phyloP scores from a whole-genome alignment of 2,113 vertebrate genomes.

The Colius striatus region DNA sequence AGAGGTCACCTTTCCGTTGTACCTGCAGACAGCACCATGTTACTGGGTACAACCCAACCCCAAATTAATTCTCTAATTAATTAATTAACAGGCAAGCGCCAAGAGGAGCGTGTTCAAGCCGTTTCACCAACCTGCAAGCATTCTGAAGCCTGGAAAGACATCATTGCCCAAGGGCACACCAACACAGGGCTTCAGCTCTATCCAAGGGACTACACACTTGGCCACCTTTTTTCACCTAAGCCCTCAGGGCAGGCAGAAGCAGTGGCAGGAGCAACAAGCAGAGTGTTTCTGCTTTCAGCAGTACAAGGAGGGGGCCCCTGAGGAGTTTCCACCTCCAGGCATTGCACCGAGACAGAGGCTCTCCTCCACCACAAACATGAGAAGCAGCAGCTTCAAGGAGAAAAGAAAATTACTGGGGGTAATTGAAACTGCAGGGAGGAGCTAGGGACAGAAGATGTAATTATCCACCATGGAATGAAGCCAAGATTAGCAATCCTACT shows the following conservation, averaged over 20 bases:
- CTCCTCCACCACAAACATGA: neutral
- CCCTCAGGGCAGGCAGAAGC: neutral
- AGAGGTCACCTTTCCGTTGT: neutral
- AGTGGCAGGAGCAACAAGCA: neutral
- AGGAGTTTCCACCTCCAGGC: neutral
- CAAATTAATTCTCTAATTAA: constrained; percentile 22
- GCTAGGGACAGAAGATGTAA: constrained; percentile 28
- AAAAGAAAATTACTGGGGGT: constrained; percentile 28
- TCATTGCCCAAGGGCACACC: neutral
- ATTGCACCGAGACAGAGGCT: fast-evolving
- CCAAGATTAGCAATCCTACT: constrained; percentile 34
- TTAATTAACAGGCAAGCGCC: neutral
- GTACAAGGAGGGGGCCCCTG: neutral
- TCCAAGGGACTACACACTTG: neutral
- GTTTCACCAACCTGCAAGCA: neutral
- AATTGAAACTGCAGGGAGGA: constrained; percentile 61
- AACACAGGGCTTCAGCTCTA: neutral
- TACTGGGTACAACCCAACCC: neutral
- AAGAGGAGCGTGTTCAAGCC: neutral
- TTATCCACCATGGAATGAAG: neutral
- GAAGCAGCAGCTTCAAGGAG: constrained; percentile 3
- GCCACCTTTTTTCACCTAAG: neutral
- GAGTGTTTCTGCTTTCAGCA: neutral
- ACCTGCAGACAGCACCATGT: neutral
- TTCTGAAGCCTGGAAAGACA: neutral